phyloP scores from a whole-genome alignment of 1,140 invertebrate species.

The Drosophila erecta region DNA sequence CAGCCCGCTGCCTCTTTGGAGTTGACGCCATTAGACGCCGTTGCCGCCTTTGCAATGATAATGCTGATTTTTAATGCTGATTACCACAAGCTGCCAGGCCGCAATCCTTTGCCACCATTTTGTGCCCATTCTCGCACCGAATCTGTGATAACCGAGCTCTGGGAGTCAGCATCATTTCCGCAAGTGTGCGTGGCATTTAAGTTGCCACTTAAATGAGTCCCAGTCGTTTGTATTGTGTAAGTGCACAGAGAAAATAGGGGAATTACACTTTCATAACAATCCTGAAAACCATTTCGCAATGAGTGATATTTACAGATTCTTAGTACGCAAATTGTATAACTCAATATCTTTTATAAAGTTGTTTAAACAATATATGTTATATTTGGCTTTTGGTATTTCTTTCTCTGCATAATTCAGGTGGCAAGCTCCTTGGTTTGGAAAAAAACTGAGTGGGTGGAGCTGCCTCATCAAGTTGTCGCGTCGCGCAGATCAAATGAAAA shows the following conservation, averaged over 20 bases:
- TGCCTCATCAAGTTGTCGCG: conserved; percentile 68
- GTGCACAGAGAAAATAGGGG: neutral
- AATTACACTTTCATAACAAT: neutral
- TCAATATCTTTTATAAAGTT: neutral
- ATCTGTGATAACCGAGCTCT: conserved; percentile 27
- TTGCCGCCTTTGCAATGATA: conserved; percentile 38
- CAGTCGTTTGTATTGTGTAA: conserved; percentile 22
- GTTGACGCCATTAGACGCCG: conserved; percentile 55
- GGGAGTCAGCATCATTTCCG: conserved; percentile 58
- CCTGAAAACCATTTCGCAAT: neutral
- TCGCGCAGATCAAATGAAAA: conserved; percentile 80
- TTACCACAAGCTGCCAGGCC: conserved; percentile 51
- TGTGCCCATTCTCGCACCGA: neutral
- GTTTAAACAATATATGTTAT: neutral
- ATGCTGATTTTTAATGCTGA: conserved; percentile 65
- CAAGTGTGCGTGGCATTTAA: conserved; percentile 66
- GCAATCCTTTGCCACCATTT: conserved; percentile 51
- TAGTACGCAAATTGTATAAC: too few species aligned
- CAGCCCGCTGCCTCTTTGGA: conserved; percentile 25
- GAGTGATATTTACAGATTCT: too few species aligned
- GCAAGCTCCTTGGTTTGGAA: conserved; percentile 39
- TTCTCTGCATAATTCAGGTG: conserved; percentile 15
- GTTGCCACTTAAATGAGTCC: conserved; percentile 54
- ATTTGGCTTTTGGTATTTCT: neutral
- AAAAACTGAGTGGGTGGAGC: neutral